phyloP scores from a whole-genome alignment of 2,113 vertebrate species.

The Crypturellus undulatus region DNA sequence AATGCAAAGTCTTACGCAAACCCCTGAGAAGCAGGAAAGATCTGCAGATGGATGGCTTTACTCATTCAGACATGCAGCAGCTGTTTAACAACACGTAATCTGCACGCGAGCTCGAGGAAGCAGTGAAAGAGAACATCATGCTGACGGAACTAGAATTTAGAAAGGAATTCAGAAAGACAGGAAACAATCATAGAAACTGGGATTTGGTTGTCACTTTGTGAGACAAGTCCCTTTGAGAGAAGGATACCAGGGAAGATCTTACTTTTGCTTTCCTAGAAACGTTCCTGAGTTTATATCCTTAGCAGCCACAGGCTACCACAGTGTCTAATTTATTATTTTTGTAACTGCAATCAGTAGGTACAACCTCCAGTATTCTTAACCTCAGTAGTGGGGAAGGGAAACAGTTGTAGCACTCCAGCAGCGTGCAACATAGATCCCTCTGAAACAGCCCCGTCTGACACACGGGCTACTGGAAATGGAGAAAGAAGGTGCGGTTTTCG shows the following conservation, averaged over 20 bases:
- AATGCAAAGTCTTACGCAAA: background rate
- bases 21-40: background rate
- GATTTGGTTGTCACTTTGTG: background rate
- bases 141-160: background rate
- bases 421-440: background rate
- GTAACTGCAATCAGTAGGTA: background rate
- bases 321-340: background rate
- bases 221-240: background rate
- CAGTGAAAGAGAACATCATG: background rate
- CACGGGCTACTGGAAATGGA: background rate
- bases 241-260: no score
- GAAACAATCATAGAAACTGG: background rate
- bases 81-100: background rate
- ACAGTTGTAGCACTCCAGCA: background rate
- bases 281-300: background rate
- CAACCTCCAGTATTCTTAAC: no score
- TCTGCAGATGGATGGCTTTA: background rate
- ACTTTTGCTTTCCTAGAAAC: background rate
- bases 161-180: background rate
- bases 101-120: background rate
- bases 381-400: background rate
- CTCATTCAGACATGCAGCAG: background rate
- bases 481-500: background rate
- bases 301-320: background rate
- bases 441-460: background rate